phyloP scores from a whole-genome alignment of 2,113 vertebrate species.

The Haemorhous mexicanus region DNA sequence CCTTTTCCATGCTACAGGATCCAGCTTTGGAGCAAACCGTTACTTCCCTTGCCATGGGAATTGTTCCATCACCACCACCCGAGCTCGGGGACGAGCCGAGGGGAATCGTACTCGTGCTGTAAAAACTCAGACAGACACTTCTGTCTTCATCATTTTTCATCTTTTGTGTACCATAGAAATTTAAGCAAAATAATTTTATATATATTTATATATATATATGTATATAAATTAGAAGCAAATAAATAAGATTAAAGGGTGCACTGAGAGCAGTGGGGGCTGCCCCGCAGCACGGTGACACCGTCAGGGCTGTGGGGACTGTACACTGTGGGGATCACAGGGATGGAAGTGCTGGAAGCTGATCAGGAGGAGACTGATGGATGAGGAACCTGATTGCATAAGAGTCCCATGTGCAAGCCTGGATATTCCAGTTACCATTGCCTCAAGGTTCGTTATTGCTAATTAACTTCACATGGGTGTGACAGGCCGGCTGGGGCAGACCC shows the following conservation, averaged over 20 bases:
- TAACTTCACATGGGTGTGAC: not conserved
- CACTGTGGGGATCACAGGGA: not conserved
- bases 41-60: not conserved
- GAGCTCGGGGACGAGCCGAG: not conserved
- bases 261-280: not conserved
- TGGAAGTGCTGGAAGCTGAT: not conserved
- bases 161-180: slow-evolving; percentile 72
- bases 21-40: not conserved
- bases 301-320: not conserved
- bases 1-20: not conserved
- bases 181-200: slow-evolving; percentile 77
- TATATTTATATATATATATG: slow-evolving; percentile 66
- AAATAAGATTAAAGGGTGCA: slow-evolving; percentile 51
- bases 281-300: not conserved
- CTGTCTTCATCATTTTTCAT: slow-evolving; percentile 72
- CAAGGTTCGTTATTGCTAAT: slow-evolving; percentile 71
- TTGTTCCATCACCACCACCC: not conserved
- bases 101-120: not conserved
- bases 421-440: not conserved
- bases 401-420: slow-evolving; percentile 11
- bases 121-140: slow-evolving; percentile 62
- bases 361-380: not conserved
- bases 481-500: rapidly evolving
- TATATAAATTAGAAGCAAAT: slow-evolving; percentile 71
- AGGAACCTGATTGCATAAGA: slow-evolving; percentile 32